A percentile compares a stretch with the other conserved stretches of the same genome.
These are phyloP conservation scores for Contarinia nasturtii DNA, from an alignment of 1,140 invertebrate species.

Conservation along the genomic window DNA sequence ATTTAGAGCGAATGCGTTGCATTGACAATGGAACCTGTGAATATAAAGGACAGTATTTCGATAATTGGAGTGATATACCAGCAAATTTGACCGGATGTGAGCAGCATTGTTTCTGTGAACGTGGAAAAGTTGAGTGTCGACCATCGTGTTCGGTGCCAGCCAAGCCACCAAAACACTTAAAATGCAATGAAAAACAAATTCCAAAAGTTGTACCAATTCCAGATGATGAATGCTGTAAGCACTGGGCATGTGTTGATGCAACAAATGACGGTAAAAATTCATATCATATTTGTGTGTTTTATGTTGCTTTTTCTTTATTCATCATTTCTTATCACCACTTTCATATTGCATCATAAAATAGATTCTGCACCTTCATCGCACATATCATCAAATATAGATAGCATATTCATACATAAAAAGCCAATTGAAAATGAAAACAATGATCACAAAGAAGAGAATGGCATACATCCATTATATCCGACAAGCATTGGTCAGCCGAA, in stretches of 20 bases:
- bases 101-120: constrained; percentile 67
- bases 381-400: background rate
- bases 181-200: constrained; percentile 39
- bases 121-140: constrained; percentile 67
- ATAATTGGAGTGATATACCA: constrained; percentile 50
- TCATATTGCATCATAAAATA: background rate
- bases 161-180: constrained; percentile 46
- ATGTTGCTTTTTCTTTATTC: background rate
- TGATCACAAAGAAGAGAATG: constrained; percentile 6
- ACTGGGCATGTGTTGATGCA: constrained; percentile 42
- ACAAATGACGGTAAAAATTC: background rate
- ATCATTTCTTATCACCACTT: background rate
- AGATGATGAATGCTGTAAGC: constrained; percentile 59
- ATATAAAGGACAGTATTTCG: constrained; percentile 42
- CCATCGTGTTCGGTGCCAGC: constrained; percentile 54
- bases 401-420: constrained; percentile 16
- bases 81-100: constrained; percentile 51
- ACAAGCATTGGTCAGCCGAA: constrained; percentile 21
- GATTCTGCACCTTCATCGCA: background rate
- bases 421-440: constrained; percentile 10
- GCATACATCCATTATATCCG: constrained; percentile 16
- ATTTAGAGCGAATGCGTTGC: constrained; percentile 41
- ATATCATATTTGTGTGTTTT: background rate
- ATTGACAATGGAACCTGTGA: constrained; percentile 57
- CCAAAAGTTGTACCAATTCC: constrained; percentile 46